Evolutionary conservation across 2,888 invertebrate genomes (phyloP).

Genomic region (Mimachlamys varia): DNA sequence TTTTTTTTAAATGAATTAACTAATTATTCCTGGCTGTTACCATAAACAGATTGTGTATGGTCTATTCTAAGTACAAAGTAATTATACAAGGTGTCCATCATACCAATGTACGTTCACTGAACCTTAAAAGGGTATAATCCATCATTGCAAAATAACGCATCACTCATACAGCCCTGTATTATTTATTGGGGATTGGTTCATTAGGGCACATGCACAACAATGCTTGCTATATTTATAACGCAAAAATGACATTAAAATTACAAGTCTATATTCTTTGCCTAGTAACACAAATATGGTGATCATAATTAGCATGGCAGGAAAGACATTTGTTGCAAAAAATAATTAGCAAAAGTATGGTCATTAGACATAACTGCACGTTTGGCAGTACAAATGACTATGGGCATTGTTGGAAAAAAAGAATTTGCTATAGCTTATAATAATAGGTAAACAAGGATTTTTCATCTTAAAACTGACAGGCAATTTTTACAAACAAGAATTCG

Average conservation of each 20-base stretch:
- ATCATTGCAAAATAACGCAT: background rate
- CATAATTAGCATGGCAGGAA: background rate
- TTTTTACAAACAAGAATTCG: no score
- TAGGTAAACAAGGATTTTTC: no score
- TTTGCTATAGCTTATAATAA: no score
- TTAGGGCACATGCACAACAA: background rate
- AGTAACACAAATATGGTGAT: background rate
- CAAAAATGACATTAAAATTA: background rate
- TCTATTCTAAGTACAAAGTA: background rate
- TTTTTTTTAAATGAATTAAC: background rate
- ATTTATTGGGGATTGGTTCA: background rate
- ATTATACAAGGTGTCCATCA: constrained; percentile 12
- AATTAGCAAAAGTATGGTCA: no score
- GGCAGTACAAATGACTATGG: no score
- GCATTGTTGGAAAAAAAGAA: no score
- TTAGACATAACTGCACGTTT: no score
- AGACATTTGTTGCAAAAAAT: background rate
- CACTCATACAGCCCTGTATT: background rate
- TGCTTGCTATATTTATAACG: background rate
- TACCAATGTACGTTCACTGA: background rate
- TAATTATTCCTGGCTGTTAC: background rate
- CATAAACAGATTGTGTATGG: background rate
- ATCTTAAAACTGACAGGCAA: no score
- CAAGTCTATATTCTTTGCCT: background rate
- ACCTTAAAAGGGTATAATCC: constrained; percentile 11